Percentiles rank a stretch among this genome's conserved stretches.
Evolutionary conservation across 2,113 vertebrate species (phyloP).

Genomic region (Sinocyclocheilus anshuiensis): DNA sequence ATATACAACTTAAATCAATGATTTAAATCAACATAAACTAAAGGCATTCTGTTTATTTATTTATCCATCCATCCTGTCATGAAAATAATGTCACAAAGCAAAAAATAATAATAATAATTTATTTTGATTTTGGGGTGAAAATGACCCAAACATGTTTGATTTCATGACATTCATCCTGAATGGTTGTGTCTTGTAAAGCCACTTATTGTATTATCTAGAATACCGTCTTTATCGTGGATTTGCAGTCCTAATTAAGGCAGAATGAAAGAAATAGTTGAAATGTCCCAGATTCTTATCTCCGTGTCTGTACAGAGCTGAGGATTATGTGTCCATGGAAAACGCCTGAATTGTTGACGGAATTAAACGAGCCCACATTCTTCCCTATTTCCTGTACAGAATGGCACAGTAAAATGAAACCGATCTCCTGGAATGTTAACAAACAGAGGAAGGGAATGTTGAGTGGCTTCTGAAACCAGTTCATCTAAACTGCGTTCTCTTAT

Average conservation of each 20-base stretch:
- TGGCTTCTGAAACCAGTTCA: background rate
- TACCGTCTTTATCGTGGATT: background rate
- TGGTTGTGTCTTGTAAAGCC: background rate
- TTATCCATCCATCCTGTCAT: too few relatives aligned
- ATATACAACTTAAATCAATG: too few relatives aligned
- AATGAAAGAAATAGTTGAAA: slow-evolving; percentile 21
- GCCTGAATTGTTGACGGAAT: slow-evolving; percentile 21
- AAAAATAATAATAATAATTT: too few relatives aligned
- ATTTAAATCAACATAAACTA: too few relatives aligned
- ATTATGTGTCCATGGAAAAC: slow-evolving; percentile 32
- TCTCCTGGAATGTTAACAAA: slow-evolving; percentile 19
- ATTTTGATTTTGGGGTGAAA: background rate
- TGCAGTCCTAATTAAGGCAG: background rate
- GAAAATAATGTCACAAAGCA: too few relatives aligned
- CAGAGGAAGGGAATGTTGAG: background rate
- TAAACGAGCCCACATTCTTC: slow-evolving; percentile 13
- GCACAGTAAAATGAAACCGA: slow-evolving; percentile 31
- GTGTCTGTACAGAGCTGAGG: background rate
- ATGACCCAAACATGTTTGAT: background rate
- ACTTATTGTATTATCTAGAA: background rate
- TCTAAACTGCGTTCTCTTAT: too few relatives aligned
- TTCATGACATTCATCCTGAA: background rate
- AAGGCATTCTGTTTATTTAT: too few relatives aligned
- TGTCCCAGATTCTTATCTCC: slow-evolving; percentile 24
- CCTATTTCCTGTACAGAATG: slow-evolving; percentile 7